Base-by-base conservation (phyloP, 37 sponge, comb jelly and placozoan genomes). In the Crambe crambe region DNA sequence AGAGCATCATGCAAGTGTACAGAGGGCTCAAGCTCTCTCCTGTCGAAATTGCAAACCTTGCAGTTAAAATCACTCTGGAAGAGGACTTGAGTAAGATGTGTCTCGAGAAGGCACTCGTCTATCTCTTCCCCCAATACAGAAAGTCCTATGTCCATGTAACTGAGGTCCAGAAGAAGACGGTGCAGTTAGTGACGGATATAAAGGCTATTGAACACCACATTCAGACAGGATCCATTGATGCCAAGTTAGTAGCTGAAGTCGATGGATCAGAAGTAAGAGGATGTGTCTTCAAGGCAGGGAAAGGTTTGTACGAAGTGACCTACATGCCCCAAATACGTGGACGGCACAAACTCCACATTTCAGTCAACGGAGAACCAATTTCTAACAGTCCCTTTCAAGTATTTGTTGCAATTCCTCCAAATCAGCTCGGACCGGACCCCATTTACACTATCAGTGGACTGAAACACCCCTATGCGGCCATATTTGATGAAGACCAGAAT, bases 261-360 rank as follows among this genome's bases (percentile, higher is more conserved):
- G 75, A 83, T 74, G 63, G 47, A 27, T 81, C 82, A 1, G 29
- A 26, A 38, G 31, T 62, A 3, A 29, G 37, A 21, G 75, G 26
- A 22, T 21, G 66, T 18, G 75, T 75, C 23, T 27, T 73, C 27
- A 66, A 61, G 42, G 68, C 36, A 10, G 83, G 67, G 26, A 65
- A 37, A 34, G 75, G 83, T 20, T 62, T 67, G 51, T 83, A 83
- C 36, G 68, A 83, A 41, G 37, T 67, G 3, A 30, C 23, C 1
- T 75, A 75, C 67, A 65, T 57, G 12, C 83, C 83, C 1, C 18
- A 1, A 43, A 39, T 83, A 10, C 42, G 57, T 22, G 83, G 83
- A 12, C 40, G 75, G 21, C 75, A 74, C 38, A 25, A 51, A 6
- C 40, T 83, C 42, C 27, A 26, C 8, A 31, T 83, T 20, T 34